phyloP scores from a whole-genome alignment of 2,797 vertebrate genomes.

The Takifugu ocellatus region DNA sequence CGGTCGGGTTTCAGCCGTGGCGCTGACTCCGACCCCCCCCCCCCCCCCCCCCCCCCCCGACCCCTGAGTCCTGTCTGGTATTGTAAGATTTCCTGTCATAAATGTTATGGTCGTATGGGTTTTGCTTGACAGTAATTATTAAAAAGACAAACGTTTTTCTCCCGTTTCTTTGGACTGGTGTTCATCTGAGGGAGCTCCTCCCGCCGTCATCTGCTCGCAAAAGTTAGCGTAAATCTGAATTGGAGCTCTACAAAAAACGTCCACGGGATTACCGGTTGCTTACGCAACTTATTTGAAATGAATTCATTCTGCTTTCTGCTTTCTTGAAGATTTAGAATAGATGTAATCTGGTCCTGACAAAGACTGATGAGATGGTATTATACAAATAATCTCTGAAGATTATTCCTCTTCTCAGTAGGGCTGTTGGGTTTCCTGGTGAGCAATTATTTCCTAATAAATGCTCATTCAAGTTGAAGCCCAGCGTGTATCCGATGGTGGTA shows the following conservation, averaged over 20 bases:
- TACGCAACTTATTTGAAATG: constrained; percentile 19
- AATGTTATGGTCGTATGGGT: constrained; percentile 76
- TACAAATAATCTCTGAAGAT: constrained; percentile 18
- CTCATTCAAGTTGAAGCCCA: no score
- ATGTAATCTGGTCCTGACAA: constrained; percentile 25
- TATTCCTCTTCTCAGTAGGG: neutral
- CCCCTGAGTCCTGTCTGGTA: constrained; percentile 74
- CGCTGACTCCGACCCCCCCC: constrained; percentile 55
- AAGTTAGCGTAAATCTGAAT: no score
- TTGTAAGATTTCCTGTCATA: constrained; percentile 79
- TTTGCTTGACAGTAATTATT: constrained; percentile 79
- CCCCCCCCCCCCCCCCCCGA: constrained; percentile 15
- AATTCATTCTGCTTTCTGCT: constrained; percentile 25
- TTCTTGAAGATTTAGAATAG: constrained; percentile 32
- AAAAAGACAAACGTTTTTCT: constrained; percentile 63
- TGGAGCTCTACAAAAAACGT: constrained; percentile 22
- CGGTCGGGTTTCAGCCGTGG: constrained; percentile 60
- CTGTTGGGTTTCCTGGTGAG: neutral
- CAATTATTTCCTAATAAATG: no score
- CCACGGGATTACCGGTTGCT: constrained; percentile 41
- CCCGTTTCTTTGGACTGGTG: neutral
- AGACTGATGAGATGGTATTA: constrained; percentile 20
- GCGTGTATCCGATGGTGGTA: no score
- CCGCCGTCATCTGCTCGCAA: no score
- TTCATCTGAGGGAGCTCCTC: neutral